Percentiles rank a stretch among this genome's conserved stretches.
These are phyloP conservation scores for Microtus montanus DNA, from an alignment of 2,113 vertebrate species.

Conservation along the genomic window DNA sequence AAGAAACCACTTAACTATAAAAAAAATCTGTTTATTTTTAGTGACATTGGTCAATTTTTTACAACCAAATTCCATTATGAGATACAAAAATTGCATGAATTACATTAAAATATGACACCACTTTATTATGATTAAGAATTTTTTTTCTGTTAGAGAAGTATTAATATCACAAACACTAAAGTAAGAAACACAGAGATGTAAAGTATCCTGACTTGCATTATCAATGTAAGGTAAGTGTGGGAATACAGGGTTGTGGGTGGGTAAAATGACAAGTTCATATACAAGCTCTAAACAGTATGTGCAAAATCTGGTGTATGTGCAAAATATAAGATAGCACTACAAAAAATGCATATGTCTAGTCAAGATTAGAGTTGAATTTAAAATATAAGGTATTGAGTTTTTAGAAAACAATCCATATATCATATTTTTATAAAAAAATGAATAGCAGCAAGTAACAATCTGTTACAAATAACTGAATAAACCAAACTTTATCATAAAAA, in stretches of 20 bases:
- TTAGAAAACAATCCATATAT: conserved; percentile 31
- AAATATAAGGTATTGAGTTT: conserved; percentile 37
- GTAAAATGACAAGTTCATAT: background rate
- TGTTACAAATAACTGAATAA: conserved; percentile 21
- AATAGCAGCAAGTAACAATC: conserved; percentile 28
- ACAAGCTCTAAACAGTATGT: background rate
- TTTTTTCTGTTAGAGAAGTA: background rate
- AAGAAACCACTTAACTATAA: conserved; percentile 22
- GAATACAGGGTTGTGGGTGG: background rate
- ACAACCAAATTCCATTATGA: background rate
- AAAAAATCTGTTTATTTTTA: conserved; percentile 1
- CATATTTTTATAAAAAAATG: background rate
- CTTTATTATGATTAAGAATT: background rate
- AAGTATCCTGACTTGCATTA: background rate
- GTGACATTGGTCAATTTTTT: background rate
- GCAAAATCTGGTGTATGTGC: background rate
- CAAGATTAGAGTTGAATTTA: background rate
- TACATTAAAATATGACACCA: conserved; percentile 1
- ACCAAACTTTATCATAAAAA: conserved; percentile 44
- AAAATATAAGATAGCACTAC: conserved; percentile 18
- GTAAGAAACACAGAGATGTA: background rate
- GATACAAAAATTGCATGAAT: background rate
- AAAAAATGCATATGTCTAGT: conserved; percentile 39
- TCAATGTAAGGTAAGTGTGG: background rate
- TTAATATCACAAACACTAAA: background rate